Evolutionary conservation across 2,797 vertebrate species (phyloP), one percentile per base, ranked within the genome.

Genomic region (Cryptoblepharus egeriae): DNA sequence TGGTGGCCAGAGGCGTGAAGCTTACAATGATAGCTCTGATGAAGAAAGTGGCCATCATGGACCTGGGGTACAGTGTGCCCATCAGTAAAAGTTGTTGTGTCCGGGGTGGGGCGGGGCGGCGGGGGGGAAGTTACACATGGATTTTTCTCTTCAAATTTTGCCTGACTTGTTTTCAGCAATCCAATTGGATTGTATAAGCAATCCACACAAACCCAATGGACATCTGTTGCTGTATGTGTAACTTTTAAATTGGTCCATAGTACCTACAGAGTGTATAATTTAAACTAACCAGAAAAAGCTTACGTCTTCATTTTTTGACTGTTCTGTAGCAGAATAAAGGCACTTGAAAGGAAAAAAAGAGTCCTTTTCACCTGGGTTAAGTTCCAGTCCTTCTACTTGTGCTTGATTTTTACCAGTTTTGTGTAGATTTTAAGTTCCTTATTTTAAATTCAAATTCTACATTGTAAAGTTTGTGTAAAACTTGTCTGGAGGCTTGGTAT

Each of bases 21-120:
- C 98, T 52, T 99, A 99, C 91, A 97, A 99, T 0, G 98, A 99
- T 95, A 99, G 98, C 93, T 99, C 98, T 0, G 98, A 99, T 39
- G 98, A 99, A 52, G 98, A 99, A 91, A 93, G 95, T 86, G 96
- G 98, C 82, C 98, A 98, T 89, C 98, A 98, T 4, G 98, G 99
- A 82, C 97, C 97, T 3, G 98, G 98, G 75, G 98, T 99, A 57
- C 99, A 99, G 95, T 99, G 98, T 91, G 98, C 98, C 92, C 98
- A 99, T 91, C 98, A 99, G 98, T 99, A 98, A 97, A 94, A 87
- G 70, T 90, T 65, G 70, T 90, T 65, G 94, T 89, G 91, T 93
- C 90, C 90, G 35, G 64, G 80, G 61, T 18, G 13, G 42, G 26
- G 1, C 28, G 65, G 55, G 5, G 35, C n/a, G 75, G 45, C 11